Evolutionary conservation across 2,888 invertebrate genomes (phyloP), one percentile per base, ranked within the genome.

Genomic region (Ametastegia equiseti): DNA sequence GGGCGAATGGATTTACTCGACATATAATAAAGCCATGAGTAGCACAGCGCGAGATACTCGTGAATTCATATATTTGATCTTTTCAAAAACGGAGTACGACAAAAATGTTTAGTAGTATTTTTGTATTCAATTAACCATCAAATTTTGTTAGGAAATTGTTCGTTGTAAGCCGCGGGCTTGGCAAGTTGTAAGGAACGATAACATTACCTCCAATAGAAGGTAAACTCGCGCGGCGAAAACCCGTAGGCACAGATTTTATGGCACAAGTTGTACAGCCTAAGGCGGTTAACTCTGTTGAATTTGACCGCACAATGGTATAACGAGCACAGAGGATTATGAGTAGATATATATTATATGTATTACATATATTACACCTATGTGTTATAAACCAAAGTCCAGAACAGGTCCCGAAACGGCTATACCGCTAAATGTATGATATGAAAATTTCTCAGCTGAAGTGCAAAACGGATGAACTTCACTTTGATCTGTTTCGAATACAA

Each of bases 281-380:
- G 27, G 39, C 19, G 19, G 39, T 19, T 39, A 67, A 39, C 65
- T 67, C 65, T 67, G 65, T 67, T 67, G 39, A 67, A 67, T 67
- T 67, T 36, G 39, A 39, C 65, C 65, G 39, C 39, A 36, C 57
- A 27, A 67, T 67, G 19, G 36, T 67, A 19, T 39, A 39, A 67
- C 36, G 36, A 67, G 65, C 39, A 63, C 39, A 67, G 39, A 39
- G 65, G 65, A 67, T 67, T 39, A 67, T 39, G 60, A 60, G 27
- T 15, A 60, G 54, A 23, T 23, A n/a, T n/a, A n/a, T n/a, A n/a
- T n/a, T n/a, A n/a, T n/a, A n/a, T n/a, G n/a, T n/a, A n/a, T n/a
- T n/a, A n/a, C n/a, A n/a, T n/a, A n/a, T n/a, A 60, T 30, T 60
- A 11, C 30, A 60, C 13, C 13, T 15, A 15, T 15, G 15, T 60